phyloP scores from a whole-genome alignment of 2,113 vertebrate genomes.

The Hipposideros armiger region DNA sequence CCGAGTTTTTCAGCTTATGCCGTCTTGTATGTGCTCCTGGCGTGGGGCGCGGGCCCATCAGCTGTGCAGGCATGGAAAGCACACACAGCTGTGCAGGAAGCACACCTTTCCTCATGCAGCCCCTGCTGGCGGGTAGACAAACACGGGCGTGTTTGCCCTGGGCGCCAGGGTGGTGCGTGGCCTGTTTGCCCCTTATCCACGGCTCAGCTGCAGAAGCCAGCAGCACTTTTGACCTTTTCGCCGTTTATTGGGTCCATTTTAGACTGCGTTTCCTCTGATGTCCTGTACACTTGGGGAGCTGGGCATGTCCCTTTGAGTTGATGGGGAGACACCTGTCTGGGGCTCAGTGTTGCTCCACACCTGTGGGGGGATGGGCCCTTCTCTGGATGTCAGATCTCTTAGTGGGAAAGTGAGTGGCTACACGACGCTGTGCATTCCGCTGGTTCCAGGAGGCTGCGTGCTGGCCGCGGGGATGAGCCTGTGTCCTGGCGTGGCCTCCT shows the following conservation, averaged over 20 bases:
- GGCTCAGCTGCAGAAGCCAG: not conserved
- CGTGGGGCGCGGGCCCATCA: not conserved
- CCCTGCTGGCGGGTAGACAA: not conserved
- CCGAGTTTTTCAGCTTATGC: too few relatives aligned
- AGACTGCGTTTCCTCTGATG: not conserved
- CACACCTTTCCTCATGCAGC: not conserved
- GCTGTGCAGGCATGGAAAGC: not conserved
- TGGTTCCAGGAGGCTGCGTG: not conserved
- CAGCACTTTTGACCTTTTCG: not conserved
- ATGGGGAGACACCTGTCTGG: not conserved
- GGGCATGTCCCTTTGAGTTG: not conserved
- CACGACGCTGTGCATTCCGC: fast-evolving
- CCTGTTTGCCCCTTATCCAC: not conserved
- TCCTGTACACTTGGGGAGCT: not conserved
- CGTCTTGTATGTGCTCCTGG: not conserved
- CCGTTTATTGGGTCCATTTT: not conserved
- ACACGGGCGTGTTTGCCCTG: not conserved
- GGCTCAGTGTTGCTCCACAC: not conserved
- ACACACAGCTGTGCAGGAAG: not conserved
- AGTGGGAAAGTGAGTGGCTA: fast-evolving
- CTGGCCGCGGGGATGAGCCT: fast-evolving
- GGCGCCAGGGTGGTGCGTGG: not conserved
- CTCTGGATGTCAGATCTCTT: not conserved
- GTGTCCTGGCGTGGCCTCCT: not conserved
- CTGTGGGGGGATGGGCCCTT: not conserved